Base-by-base conservation (phyloP, 1,140 invertebrate species). In the Drosophila nigromelanica region DNA sequence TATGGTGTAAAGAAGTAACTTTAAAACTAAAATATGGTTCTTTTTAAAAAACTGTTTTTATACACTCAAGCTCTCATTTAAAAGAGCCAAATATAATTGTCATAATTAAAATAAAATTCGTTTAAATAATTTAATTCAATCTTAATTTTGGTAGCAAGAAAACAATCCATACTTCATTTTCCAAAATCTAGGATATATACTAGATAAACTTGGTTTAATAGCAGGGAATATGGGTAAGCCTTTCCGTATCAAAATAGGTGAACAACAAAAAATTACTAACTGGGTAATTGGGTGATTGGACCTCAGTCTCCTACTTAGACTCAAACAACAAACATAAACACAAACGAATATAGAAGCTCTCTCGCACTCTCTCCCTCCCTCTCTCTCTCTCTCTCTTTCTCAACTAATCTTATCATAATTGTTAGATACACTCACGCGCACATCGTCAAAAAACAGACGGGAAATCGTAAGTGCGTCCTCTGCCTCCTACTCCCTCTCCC, bases 321-420 rank as follows among this genome's bases (percentile, higher is more conserved):
- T 11, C 12, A 27, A 48, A 24, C 12, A 11, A 24, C 24, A 47
- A 24, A n/a, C 18, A 24, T 5, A 1, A 4, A 11, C 48, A 62
- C 11, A 18, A 62, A 55, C 24, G 11, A 33, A 37, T 47, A 35
- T 21, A 30, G 30, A 35, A 6, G 30, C 7, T 15, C n/a, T 10
- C 50, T 11, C 30, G 5, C 50, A 11, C 30, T n/a, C n/a, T n/a
- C n/a, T n/a, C n/a, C n/a, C n/a, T n/a, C n/a, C n/a, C n/a, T n/a
- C n/a, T n/a, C n/a, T n/a, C n/a, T n/a, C n/a, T 18, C 10, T 5
- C 14, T 50, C 27, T 4, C 7, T 10, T 14, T 33, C 48, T 33
- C 48, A 67, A 42, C 64, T 67, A 50, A 67, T 67, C 64, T 59
- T 67, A 67, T 67, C 64, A 51, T n/a, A 33, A 42, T 59, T 40